Percentiles rank a stretch among this genome's conserved stretches.
Evolutionary conservation across 1,140 invertebrate species (phyloP).

Genomic region (Scaptomyza pallida): DNA sequence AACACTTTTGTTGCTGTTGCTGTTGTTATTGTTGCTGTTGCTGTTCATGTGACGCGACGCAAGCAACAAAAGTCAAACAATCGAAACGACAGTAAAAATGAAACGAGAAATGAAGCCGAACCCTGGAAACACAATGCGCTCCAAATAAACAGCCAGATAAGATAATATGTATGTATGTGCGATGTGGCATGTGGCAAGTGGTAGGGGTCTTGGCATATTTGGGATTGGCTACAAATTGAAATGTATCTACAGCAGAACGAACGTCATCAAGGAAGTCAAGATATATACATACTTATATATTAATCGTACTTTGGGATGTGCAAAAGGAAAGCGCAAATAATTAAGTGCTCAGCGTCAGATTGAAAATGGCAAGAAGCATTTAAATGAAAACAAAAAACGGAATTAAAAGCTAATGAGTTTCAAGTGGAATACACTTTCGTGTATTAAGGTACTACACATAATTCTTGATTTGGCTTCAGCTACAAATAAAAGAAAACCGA

Average conservation of each 20-base stretch:
- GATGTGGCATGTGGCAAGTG: slow-evolving; percentile 27
- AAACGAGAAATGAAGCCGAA: slow-evolving; percentile 27
- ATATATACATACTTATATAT: neutral
- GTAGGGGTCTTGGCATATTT: neutral
- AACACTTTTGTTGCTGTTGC: slow-evolving; percentile 27
- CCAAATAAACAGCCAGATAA: slow-evolving; percentile 72
- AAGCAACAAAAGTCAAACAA: slow-evolving; percentile 59
- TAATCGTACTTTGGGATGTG: slow-evolving; percentile 7
- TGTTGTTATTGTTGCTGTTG: slow-evolving; percentile 32
- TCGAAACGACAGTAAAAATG: slow-evolving; percentile 14
- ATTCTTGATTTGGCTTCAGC: neutral
- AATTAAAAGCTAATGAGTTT: slow-evolving; percentile 11
- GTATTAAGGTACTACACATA: neutral
- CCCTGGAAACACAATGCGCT: slow-evolving; percentile 76
- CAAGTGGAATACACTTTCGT: neutral
- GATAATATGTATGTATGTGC: slow-evolving; percentile 37
- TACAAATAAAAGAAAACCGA: neutral
- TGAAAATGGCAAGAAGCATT: neutral
- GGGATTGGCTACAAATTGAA: slow-evolving; percentile 56
- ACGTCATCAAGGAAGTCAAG: slow-evolving; percentile 7
- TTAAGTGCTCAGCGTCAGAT: slow-evolving; percentile 19
- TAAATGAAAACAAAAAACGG: slow-evolving; percentile 7
- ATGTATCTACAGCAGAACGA: slow-evolving; percentile 56
- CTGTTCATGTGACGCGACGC: slow-evolving; percentile 35
- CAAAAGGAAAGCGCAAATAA: slow-evolving; percentile 39